phyloP scores from a whole-genome alignment of 1,140 invertebrate genomes.

The Apocrypta bakeri region DNA sequence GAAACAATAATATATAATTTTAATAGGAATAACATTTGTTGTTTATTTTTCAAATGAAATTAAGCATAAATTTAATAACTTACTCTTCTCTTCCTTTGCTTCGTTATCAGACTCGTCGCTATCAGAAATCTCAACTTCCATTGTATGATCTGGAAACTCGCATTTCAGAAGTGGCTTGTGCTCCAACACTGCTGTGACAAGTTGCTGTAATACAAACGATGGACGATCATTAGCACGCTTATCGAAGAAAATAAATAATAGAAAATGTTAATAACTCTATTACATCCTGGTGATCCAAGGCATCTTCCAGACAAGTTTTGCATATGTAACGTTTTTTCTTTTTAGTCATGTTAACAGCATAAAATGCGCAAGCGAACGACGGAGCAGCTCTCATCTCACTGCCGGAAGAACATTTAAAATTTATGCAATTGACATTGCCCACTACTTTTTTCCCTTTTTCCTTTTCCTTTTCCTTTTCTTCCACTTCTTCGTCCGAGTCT shows the following conservation, averaged over 20 bases:
- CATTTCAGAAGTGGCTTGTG: constrained; percentile 70
- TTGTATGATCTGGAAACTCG: constrained; percentile 75
- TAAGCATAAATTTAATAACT: neutral
- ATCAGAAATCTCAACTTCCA: constrained; percentile 77
- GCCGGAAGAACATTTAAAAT: constrained; percentile 75
- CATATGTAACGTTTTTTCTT: constrained; percentile 74
- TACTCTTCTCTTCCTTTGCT: constrained; percentile 54
- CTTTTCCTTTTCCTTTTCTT: constrained; percentile 47
- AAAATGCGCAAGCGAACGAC: constrained; percentile 74
- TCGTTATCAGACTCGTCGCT: constrained; percentile 74
- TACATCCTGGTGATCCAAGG: constrained; percentile 71
- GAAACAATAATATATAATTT: constrained; percentile 2
- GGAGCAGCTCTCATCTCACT: constrained; percentile 71
- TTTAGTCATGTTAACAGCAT: constrained; percentile 70
- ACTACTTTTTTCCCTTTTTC: constrained; percentile 58
- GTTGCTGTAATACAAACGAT: constrained; percentile 60
- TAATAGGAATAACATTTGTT: no score
- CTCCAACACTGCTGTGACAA: constrained; percentile 66
- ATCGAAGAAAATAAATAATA: constrained; percentile 14
- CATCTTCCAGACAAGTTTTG: constrained; percentile 70
- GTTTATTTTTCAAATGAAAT: no score
- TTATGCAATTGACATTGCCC: constrained; percentile 73
- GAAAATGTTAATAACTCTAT: constrained; percentile 21
- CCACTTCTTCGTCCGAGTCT: constrained; percentile 66
- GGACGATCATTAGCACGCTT: constrained; percentile 9